A percentile compares a stretch with the other conserved stretches of the same genome.
These are phyloP conservation scores for Lithobates pipiens DNA, from an alignment of 2,797 vertebrate genomes.

Conservation along the genomic window DNA sequence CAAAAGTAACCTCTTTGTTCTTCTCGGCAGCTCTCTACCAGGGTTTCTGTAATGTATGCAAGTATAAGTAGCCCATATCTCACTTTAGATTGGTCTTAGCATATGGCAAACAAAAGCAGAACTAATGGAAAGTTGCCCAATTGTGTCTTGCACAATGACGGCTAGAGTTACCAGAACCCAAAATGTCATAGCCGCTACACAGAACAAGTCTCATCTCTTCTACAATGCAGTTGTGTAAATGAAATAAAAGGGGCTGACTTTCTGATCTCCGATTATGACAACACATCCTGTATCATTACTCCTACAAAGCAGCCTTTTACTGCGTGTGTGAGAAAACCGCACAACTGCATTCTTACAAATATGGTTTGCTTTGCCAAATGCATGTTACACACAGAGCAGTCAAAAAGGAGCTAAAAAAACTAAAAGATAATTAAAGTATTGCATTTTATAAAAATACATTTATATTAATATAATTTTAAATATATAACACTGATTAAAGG, in stretches of 20 bases:
- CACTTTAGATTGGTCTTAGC: neutral
- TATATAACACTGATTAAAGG: too few species aligned
- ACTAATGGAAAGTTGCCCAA: slow-evolving; percentile 6
- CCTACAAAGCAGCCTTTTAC: neutral
- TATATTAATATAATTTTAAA: too few species aligned
- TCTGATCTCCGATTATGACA: neutral
- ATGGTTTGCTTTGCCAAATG: too few species aligned
- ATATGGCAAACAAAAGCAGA: slow-evolving; percentile 24
- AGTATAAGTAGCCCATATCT: too few species aligned
- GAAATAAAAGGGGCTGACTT: neutral
- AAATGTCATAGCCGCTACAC: neutral
- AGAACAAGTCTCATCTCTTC: neutral
- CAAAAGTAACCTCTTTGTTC: too few species aligned
- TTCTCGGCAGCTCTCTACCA: too few species aligned
- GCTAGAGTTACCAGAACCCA: slow-evolving; percentile 7
- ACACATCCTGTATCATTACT: slow-evolving; percentile 14
- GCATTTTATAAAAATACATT: too few species aligned
- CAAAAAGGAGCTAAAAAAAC: too few species aligned
- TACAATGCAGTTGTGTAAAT: neutral
- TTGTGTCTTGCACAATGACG: slow-evolving; percentile 12
- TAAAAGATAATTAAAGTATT: too few species aligned
- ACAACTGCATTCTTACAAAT: too few species aligned
- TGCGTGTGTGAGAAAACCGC: neutral
- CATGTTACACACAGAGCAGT: too few species aligned
- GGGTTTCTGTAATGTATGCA: too few species aligned